Base-by-base conservation (phyloP, 2,797 vertebrate species). In the Aselliscus stoliczkanus region DNA sequence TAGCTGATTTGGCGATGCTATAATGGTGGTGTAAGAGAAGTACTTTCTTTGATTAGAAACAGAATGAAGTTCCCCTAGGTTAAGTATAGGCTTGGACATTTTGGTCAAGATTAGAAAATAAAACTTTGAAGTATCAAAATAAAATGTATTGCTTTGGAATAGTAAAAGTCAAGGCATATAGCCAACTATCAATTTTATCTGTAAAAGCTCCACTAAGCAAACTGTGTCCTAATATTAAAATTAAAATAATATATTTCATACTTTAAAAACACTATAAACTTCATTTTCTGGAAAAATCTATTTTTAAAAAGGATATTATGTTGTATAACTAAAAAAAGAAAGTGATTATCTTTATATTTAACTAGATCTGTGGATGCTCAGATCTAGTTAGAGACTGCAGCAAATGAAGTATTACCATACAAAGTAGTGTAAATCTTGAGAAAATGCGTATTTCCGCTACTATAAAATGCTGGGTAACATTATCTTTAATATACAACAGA, bases 61-160 rank as follows among this genome's bases (percentile, higher is more conserved):
- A 85, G 4, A 90, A 91, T 86, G 17, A 86, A 17, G 11, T 56
- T 67, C 17, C 1, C 56, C 1, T 7, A 14, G 29, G n/a, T 82
- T 34, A 65, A 56, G 23, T 72, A 31, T 54, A 73, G 11, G n/a
- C 73, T 20, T 82, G 6, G 47, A 56, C 23, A 65, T n/a, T 73
- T 72, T 86, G 23, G n/a, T 79, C 47, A 94, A 79, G 21, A 81
- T 73, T 54, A 13, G 5, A 94, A 94, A 92, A 72, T 92, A 80
- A 95, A 84, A 4, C 65, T 93, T 52, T 18, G 15, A 81, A 82
- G 15, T 25, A 70, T 54, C 15, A 58, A 34, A 81, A 72, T 83
- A n/a, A 73, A 92, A 82, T 47, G 2, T 79, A 56, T 67, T 83
- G 54, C 77, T 72, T 94, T 50, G 9, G n/a, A 8, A 25, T 56